These are phyloP conservation scores for Metacarcinus magister DNA, from an alignment of 2,888 invertebrate species.

Conservation along the genomic window DNA sequence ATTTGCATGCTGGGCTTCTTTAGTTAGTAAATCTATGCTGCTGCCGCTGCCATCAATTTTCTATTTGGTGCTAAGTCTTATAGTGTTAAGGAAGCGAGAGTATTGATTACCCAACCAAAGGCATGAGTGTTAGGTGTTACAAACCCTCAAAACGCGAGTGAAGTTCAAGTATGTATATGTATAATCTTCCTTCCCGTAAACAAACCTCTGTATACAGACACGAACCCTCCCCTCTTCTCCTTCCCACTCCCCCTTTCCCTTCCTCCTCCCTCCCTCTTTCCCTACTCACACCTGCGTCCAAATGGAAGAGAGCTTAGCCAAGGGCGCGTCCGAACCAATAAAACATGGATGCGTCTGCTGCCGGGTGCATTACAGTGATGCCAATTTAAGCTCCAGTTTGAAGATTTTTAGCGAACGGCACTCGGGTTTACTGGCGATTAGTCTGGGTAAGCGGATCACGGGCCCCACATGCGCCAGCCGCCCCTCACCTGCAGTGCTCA, in stretches of 20 bases:
- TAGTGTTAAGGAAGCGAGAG: background rate
- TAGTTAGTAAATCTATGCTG: background rate
- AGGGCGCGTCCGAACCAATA: conserved; percentile 61
- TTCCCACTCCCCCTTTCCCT: background rate
- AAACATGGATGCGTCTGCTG: conserved; percentile 68
- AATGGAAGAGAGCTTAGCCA: conserved; percentile 66
- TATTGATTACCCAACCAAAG: background rate
- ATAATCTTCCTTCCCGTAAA: background rate
- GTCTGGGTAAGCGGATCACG: conserved; percentile 62
- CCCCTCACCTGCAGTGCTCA: conserved; percentile 45
- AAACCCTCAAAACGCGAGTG: background rate
- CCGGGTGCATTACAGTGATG: conserved; percentile 62
- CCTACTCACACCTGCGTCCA: conserved; percentile 37
- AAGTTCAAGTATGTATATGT: background rate
- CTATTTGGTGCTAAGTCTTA: background rate
- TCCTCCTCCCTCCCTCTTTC: background rate
- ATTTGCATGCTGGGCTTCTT: background rate
- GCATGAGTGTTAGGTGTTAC: background rate
- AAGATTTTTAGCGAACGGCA: conserved; percentile 59
- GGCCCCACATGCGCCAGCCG: conserved; percentile 52
- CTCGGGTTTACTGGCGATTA: conserved; percentile 59
- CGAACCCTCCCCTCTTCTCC: background rate
- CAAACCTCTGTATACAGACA: background rate
- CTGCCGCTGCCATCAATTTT: background rate
- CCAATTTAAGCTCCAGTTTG: conserved; percentile 53